Conservation (phyloP, 2,113 vertebrate species). For the Laticauda colubrina region DNA sequence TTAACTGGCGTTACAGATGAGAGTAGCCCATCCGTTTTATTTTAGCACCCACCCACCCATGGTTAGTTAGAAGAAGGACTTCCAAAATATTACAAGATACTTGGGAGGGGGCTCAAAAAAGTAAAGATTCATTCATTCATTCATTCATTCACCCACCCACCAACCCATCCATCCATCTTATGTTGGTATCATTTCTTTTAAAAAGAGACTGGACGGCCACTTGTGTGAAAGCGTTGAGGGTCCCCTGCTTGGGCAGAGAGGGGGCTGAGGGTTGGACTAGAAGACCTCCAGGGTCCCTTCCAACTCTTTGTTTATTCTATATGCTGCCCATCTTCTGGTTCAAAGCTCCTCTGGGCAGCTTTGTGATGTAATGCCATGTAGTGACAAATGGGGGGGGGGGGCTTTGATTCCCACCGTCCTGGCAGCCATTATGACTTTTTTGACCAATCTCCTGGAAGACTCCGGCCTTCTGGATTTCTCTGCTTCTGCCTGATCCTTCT, state of each 20-base stretch:
- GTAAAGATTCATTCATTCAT: background rate
- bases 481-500: background rate
- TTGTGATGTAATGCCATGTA: background rate
- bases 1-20: background rate
- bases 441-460: background rate
- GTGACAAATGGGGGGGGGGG: background rate
- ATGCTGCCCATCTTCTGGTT: background rate
- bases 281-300: too few relatives aligned
- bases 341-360: background rate
- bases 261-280: too few relatives aligned
- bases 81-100: background rate
- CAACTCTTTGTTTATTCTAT: background rate
- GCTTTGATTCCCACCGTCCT: background rate
- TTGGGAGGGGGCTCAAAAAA: background rate
- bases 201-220: too few relatives aligned
- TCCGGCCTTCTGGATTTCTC: background rate
- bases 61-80: background rate
- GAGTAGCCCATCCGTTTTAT: background rate
- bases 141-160: too few relatives aligned
- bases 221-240: too few relatives aligned
- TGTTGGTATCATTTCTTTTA: too few relatives aligned
- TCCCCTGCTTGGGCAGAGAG: too few relatives aligned
- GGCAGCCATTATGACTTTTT: background rate
- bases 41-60: fast-evolving
- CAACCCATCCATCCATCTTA: background rate